These are phyloP conservation scores for Euplagia quadripunctaria DNA, from an alignment of 2,888 invertebrate genomes.

Conservation along the genomic window DNA sequence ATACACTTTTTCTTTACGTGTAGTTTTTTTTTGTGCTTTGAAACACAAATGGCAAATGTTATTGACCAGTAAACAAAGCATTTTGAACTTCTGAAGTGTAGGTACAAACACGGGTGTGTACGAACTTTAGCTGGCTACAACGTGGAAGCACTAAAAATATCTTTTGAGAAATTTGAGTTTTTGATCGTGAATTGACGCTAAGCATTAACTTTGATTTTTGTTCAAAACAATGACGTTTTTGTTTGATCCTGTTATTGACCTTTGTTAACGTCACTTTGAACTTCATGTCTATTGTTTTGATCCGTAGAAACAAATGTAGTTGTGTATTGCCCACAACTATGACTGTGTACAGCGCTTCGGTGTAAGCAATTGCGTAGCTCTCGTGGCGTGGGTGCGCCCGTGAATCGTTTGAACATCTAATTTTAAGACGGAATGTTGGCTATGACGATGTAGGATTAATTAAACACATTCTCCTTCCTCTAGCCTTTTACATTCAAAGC, in stretches of 20 bases:
- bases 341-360: constrained; percentile 8
- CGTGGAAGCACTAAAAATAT: background rate
- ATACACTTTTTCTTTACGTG: background rate
- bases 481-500: constrained; percentile 63
- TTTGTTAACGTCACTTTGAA: constrained; percentile 25
- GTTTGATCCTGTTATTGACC: constrained; percentile 10
- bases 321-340: constrained; percentile 31
- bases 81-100: background rate
- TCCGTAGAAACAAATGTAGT: constrained; percentile 22
- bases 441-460: constrained; percentile 69
- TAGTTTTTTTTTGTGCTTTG: background rate
- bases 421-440: constrained; percentile 80
- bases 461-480: constrained; percentile 71
- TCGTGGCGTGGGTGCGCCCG: constrained; percentile 68
- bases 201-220: no score
- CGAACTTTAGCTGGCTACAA: background rate
- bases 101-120: background rate
- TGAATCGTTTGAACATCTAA: constrained; percentile 73
- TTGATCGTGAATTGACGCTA: no score
- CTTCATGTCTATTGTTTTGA: constrained; percentile 32
- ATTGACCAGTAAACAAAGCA: background rate
- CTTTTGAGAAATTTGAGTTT: no score
- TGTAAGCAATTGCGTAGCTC: constrained; percentile 49
- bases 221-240: background rate
- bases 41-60: background rate